Evolutionary conservation across 2,113 vertebrate species (phyloP), one percentile per base, ranked within the genome.

Genomic region (Rhinoptilus africanus): DNA sequence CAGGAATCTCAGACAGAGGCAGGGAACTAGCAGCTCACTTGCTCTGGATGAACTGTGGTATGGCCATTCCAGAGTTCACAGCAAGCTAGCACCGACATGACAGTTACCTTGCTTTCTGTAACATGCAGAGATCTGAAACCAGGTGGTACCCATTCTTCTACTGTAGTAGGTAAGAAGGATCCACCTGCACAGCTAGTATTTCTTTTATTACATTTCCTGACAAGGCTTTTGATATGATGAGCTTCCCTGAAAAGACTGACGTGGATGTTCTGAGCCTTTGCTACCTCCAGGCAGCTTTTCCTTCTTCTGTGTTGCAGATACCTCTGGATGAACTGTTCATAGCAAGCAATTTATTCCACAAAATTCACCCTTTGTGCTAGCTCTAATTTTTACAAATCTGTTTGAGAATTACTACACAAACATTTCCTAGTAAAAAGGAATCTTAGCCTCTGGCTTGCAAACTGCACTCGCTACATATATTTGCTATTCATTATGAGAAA

Each of bases 361-460:
- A 83, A 85, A 91, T 51, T 69, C 71, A 87, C 39, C 74, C 67
- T 88, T 95, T 85, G 51, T 88, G 53, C 79, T 87, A 64, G 41
- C 39, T 89, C 45, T 86, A 92, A 71, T 95, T 95, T 92, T 92
- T 91, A 94, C 62, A 93, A 94, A 94, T 82, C 72, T 85, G 66
- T 71, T 93, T 90, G 69, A 91, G 67, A 93, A 91, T 79, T 57
- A 86, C 73, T 81, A 69, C 84, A 92, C 83, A 92, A 96, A 93
- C 23, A 81, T 90, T 92, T 88, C 77, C 57, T 14, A 78, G 45
- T 34, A 78, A 91, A 91, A 78, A 92, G 41, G 8, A 91, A 93
- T 72, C 89, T 89, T 82, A 92, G 71, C 89, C 91, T 88, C 78
- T 85, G 94, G 91, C 86, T 94, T 66, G 28, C 71, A 89, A 91